These are phyloP conservation scores for Petrocephalus microphthalmus DNA, from an alignment of 2,113 vertebrate genomes.

Conservation along the genomic window DNA sequence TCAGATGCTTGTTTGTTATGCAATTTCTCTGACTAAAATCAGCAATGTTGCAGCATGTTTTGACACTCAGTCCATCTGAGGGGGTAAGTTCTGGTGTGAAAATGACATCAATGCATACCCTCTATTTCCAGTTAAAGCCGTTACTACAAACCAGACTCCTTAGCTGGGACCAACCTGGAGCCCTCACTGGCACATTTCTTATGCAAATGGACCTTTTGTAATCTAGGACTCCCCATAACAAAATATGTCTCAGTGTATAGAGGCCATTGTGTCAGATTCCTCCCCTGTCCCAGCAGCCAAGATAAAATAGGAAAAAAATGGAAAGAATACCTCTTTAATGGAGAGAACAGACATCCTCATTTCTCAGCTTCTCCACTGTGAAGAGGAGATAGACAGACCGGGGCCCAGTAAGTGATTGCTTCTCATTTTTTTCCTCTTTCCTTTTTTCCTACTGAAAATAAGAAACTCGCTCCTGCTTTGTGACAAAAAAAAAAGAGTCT, in stretches of 20 bases:
- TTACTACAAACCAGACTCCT: background rate
- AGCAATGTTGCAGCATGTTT: background rate
- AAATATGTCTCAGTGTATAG: background rate
- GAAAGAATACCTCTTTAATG: constrained; percentile 1
- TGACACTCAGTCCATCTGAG: background rate
- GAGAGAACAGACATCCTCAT: background rate
- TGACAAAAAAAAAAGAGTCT: background rate
- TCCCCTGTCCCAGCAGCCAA: background rate
- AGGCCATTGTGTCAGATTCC: background rate
- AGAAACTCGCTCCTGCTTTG: background rate
- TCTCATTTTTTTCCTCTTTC: background rate
- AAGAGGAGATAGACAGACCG: background rate
- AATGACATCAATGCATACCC: too few relatives aligned
- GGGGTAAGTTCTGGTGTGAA: background rate
- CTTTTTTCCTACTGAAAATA: background rate
- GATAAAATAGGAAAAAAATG: background rate
- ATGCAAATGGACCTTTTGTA: background rate
- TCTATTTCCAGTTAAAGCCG: background rate
- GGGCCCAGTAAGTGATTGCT: constrained; percentile 11
- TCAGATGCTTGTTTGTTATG: background rate
- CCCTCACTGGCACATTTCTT: background rate
- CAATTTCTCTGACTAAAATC: background rate
- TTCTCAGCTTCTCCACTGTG: constrained; percentile 8
- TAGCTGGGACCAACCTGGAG: background rate
- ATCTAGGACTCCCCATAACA: background rate